These are phyloP conservation scores for Aurelia aurita complex sp. Pacific DNA, from an alignment of 30 jellyfish, hydroid and myxozoan species.

Conservation along the genomic window DNA sequence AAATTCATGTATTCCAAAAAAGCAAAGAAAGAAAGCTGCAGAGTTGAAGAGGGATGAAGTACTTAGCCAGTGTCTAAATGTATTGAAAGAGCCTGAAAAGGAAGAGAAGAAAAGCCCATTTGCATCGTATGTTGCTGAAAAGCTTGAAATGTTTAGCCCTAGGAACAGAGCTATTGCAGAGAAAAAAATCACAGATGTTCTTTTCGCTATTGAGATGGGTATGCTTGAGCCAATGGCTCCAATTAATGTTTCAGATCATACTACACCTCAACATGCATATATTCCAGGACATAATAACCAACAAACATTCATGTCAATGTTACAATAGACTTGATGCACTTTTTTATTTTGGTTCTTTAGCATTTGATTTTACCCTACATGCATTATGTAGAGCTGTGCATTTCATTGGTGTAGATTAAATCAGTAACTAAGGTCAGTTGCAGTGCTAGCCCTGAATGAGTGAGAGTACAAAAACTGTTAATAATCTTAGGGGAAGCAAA, in stretches of 20 bases:
- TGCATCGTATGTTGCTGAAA: conserved; percentile 39
- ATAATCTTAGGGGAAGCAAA: too few relatives aligned
- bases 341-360: too few relatives aligned
- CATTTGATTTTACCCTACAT: too few relatives aligned
- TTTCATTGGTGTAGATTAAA: too few relatives aligned
- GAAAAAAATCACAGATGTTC: conserved; percentile 29
- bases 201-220: conserved; percentile 17
- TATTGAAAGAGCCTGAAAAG: conserved; percentile 1
- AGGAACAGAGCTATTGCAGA: conserved; percentile 25
- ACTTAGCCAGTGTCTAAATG: too few relatives aligned
- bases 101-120: conserved; percentile 6
- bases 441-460: too few relatives aligned
- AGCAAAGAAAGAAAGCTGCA: too few relatives aligned
- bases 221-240: background rate
- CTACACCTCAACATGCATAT: background rate
- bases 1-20: too few relatives aligned
- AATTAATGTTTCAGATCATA: background rate
- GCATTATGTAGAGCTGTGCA: too few relatives aligned
- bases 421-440: too few relatives aligned
- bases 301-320: background rate
- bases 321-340: background rate
- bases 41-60: too few relatives aligned
- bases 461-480: too few relatives aligned
- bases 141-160: conserved; percentile 2
- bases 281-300: background rate